A percentile compares a stretch with the other conserved stretches of the same genome.
Conservation (phyloP, 2,888 invertebrate genomes). For the Amblyteles armatorius region DNA sequence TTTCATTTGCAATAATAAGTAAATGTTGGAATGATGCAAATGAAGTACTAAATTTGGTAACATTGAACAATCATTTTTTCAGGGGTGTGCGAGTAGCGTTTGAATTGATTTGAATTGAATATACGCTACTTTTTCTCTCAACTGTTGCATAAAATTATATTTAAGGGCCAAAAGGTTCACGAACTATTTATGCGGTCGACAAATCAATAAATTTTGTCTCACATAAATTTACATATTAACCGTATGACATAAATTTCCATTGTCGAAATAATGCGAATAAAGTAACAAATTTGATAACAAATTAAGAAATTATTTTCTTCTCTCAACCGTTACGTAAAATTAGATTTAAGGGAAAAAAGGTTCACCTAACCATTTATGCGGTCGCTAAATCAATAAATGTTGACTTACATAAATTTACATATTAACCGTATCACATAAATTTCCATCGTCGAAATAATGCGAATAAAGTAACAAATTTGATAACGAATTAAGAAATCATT, state of each 20-base stretch:
- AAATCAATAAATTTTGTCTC: too few species aligned
- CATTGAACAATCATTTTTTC: background rate
- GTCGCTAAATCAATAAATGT: too few species aligned
- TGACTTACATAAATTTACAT: too few species aligned
- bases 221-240: too few species aligned
- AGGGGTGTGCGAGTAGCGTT: too few species aligned
- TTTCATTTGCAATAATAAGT: background rate
- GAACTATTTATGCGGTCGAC: background rate
- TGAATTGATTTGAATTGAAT: too few species aligned
- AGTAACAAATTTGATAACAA: background rate
- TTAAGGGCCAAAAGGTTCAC: constrained; percentile 8
- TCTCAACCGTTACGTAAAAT: constrained; percentile 17
- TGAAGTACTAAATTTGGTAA: background rate
- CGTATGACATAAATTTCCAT: background rate
- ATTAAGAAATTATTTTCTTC: background rate
- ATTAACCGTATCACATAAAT: too few species aligned
- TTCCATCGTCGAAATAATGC: background rate
- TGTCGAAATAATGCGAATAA: background rate
- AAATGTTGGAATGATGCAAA: background rate
- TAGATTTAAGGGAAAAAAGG: constrained; percentile 9
- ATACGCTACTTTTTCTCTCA: too few species aligned
- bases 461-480: background rate
- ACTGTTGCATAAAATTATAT: constrained; percentile 26
- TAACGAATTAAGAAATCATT: background rate
- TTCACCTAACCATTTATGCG: background rate